Evolutionary conservation across 2,113 vertebrate species (phyloP).

Genomic region (Reinhardtius hippoglossoides): DNA sequence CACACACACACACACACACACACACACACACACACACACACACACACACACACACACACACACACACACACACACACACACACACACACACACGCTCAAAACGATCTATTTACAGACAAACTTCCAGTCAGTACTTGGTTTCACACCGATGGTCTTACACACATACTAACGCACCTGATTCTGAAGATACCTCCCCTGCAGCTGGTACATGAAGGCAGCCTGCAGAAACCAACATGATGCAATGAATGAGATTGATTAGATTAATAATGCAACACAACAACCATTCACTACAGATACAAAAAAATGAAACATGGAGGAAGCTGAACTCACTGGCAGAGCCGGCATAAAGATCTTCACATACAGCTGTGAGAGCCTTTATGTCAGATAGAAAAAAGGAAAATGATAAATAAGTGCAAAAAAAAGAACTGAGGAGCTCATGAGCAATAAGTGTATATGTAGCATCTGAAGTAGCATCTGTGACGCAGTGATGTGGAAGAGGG

Average conservation of each 20-base stretch:
- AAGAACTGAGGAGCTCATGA: conserved; percentile 3
- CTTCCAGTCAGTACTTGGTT: not conserved
- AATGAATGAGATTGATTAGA: conserved; percentile 50
- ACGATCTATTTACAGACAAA: conserved; percentile 15
- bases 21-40: not conserved
- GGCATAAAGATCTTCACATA: conserved; percentile 93
- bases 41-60: not conserved
- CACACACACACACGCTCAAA: not conserved
- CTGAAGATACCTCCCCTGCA: conserved; percentile 88
- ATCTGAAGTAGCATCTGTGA: conserved; percentile 3
- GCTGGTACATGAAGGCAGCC: conserved; percentile 91
- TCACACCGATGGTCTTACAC: conserved; percentile 14
- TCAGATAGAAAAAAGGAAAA: conserved; percentile 32
- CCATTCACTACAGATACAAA: conserved; percentile 28
- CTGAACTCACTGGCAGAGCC: conserved; percentile 90
- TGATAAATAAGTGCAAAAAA: conserved; percentile 11
- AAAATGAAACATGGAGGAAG: not conserved
- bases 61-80: not conserved
- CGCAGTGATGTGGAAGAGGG: not conserved
- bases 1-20: not conserved
- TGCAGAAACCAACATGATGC: conserved; percentile 62
- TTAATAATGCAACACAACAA: conserved; percentile 42
- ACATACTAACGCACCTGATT: conserved; percentile 86
- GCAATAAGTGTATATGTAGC: not conserved
- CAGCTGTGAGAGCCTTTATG: conserved; percentile 88